Base-by-base conservation (phyloP, 2,797 vertebrate species). In the Champsocephalus gunnari region DNA sequence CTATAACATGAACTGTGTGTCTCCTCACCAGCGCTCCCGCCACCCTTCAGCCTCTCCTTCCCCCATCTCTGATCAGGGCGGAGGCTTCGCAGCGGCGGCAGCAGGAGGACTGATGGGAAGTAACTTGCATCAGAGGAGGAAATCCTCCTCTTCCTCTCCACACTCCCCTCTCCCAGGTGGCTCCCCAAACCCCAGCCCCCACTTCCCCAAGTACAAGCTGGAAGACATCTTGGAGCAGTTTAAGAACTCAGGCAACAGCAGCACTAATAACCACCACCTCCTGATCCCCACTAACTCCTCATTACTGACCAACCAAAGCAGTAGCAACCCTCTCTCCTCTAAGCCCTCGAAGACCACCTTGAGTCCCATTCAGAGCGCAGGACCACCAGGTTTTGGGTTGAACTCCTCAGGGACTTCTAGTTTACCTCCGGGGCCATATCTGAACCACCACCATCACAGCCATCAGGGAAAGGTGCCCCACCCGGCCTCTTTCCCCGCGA, bases 401-500 rank as follows among this genome's bases (percentile, higher is more conserved):
- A 92, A 77, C 77, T 81, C 88, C 12, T 61, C 81, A 19, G 91
- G 90, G 43, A 83, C 94, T 63, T 92, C 95, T 38, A 86, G 86
- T 77, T 88, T 94, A 88, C 92, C 94, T 68, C 64, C 95, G 58
- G 93, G 93, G 67, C 93, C 94, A 24, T 94, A 95, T 74, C 92
- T 96, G 71, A 94, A 92, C 57, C 96, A 96, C 61, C 34, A 38
- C 34, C 34, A 92, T 70, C 93, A 93, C 84, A 89, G 81, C 80
- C 90, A 93, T 77, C 95, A 96, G 91, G 86, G 88, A 57, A 90
- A 91, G 74, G 67, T 87, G 64, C 77, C 86, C 32, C 91, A 93
- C 81, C 88, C 95, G 24, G 80, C 92, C 54, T 95, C 97, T 45
- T 98, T 97, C 86, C 96, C 96, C 11, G 96, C 97, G 59, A 97